phyloP scores from a whole-genome alignment of 2,797 vertebrate genomes.

The Eulemur albifrons region DNA sequence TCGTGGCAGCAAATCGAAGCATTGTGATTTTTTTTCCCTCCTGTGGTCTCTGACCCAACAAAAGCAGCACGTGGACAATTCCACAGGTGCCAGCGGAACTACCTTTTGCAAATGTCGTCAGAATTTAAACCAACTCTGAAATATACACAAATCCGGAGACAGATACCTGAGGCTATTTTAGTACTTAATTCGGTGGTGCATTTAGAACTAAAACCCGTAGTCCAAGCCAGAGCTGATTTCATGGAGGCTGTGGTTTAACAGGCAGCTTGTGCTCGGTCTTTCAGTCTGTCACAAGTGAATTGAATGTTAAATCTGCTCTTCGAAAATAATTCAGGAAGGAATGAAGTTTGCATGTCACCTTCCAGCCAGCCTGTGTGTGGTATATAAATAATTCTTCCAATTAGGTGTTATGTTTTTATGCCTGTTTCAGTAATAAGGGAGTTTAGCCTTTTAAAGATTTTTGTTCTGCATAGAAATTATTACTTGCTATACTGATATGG shows the following conservation, averaged over 20 bases:
- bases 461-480: not conserved
- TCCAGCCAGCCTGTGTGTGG: not conserved
- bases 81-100: not conserved
- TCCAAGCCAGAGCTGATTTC: not conserved
- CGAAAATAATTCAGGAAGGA: not conserved
- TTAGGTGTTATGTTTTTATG: not conserved
- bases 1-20: not conserved
- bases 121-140: slow-evolving; percentile 26
- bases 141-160: not conserved
- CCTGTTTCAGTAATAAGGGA: not conserved
- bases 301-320: not conserved
- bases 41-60: not conserved
- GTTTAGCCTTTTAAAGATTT: not conserved
- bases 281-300: not conserved
- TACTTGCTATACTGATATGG: not conserved
- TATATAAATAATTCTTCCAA: not conserved
- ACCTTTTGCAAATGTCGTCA: not conserved
- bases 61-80: not conserved
- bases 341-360: not conserved
- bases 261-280: not conserved
- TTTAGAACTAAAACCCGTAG: not conserved
- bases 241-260: not conserved
- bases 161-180: not conserved
- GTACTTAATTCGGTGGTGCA: not conserved
- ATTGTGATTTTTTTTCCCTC: not conserved